These are phyloP conservation scores for Rhopalosiphum nymphaeae DNA, from an alignment of 2,888 invertebrate species.

Conservation along the genomic window DNA sequence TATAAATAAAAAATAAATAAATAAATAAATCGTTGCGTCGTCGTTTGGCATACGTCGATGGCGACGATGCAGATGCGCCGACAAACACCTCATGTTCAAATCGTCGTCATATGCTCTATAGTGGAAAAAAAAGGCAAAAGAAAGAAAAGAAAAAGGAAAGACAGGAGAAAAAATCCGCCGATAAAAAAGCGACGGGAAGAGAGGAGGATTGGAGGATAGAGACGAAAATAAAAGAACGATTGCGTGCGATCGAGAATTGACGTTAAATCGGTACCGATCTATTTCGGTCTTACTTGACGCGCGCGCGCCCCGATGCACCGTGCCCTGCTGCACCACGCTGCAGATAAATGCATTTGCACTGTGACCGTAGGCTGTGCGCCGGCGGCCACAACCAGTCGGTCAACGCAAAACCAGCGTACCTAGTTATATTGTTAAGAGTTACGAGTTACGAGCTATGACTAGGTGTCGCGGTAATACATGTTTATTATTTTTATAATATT, in stretches of 20 bases:
- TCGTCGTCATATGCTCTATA: neutral
- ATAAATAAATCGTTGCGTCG: constrained; percentile 51
- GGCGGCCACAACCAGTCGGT: neutral
- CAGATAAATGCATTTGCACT: constrained; percentile 8
- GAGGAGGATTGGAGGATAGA: neutral
- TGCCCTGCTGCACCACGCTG: neutral
- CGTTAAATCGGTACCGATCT: constrained; percentile 60
- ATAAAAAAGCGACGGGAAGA: neutral
- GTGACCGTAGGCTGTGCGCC: neutral
- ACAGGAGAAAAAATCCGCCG: neutral
- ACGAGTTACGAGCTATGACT: neutral
- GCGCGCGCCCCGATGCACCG: constrained; percentile 4
- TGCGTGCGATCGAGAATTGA: constrained; percentile 49
- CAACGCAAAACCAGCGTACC: neutral
- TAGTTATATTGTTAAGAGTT: neutral
- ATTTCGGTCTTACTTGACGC: constrained; percentile 46
- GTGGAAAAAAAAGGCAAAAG: neutral
- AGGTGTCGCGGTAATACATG: neutral
- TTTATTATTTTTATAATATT: neutral
- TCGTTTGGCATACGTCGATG: constrained; percentile 47
- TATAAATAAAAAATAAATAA: constrained; percentile 22
- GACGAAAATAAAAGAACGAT: constrained; percentile 21
- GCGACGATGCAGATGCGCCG: constrained; percentile 4
- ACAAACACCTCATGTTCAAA: constrained; percentile 41
- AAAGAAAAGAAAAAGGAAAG: neutral